phyloP scores from a whole-genome alignment of 2,113 vertebrate species.

The Rhinogobius similis region DNA sequence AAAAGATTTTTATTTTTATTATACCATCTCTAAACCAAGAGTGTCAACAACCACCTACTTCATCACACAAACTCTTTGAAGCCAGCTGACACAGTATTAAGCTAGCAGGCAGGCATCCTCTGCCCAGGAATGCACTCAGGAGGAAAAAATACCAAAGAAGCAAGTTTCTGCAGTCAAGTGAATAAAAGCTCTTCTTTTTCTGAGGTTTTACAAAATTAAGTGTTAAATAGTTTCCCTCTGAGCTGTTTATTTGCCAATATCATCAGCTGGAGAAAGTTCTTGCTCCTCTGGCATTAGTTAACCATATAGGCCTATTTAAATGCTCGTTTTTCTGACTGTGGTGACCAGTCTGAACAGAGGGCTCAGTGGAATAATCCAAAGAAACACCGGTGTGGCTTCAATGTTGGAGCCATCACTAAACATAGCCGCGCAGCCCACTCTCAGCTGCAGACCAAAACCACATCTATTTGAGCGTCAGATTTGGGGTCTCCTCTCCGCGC shows the following conservation, averaged over 20 bases:
- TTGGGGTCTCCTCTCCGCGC: constrained; percentile 71
- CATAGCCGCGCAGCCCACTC: constrained; percentile 66
- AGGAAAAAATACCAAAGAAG: constrained; percentile 44
- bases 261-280: not conserved
- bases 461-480: constrained; percentile 77
- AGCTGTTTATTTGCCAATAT: constrained; percentile 18
- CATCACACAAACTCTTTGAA: constrained; percentile 60
- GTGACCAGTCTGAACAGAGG: constrained; percentile 44
- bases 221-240: constrained; percentile 12
- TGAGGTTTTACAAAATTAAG: constrained; percentile 14
- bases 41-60: constrained; percentile 55
- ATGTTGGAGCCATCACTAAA: constrained; percentile 67
- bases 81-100: constrained; percentile 53
- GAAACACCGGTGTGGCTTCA: constrained; percentile 67
- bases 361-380: constrained; percentile 67
- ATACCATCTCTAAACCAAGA: constrained; percentile 27
- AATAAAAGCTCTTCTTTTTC: constrained; percentile 25
- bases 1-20: no score
- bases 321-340: constrained; percentile 17
- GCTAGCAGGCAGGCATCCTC: constrained; percentile 54
- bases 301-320: constrained; percentile 13
- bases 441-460: constrained; percentile 72
- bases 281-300: constrained; percentile 24
- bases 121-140: constrained; percentile 57
- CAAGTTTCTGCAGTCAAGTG: constrained; percentile 39